A percentile compares a stretch with the other conserved stretches of the same genome.
These are phyloP conservation scores for Trichosurus vulpecula DNA, from an alignment of 2,797 vertebrate genomes.

Conservation along the genomic window DNA sequence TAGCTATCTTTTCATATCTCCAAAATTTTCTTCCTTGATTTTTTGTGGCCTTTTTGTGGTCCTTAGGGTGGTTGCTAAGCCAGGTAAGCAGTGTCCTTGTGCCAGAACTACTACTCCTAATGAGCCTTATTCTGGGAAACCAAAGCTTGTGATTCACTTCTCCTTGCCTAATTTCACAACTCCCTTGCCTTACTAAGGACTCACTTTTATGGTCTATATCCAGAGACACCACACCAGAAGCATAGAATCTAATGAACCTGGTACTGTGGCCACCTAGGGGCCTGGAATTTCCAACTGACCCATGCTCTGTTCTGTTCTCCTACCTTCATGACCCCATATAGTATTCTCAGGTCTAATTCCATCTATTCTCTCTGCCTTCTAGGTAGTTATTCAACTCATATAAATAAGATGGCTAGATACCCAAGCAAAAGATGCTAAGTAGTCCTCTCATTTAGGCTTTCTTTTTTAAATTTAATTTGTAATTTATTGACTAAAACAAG, in stretches of 20 bases:
- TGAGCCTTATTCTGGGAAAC: neutral
- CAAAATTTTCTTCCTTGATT: neutral
- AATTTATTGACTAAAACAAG: neutral
- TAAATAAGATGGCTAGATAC: neutral
- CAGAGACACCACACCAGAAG: neutral
- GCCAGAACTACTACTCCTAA: neutral
- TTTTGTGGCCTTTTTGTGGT: neutral
- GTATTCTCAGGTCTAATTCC: neutral
- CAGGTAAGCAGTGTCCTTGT: neutral
- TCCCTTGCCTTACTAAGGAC: neutral
- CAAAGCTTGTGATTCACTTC: neutral
- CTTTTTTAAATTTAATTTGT: neutral
- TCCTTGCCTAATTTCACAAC: neutral
- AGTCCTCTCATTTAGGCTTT: neutral
- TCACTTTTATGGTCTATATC: neutral
- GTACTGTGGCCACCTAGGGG: neutral
- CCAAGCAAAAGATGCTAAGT: neutral
- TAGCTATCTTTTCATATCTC: neutral
- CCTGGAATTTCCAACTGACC: neutral
- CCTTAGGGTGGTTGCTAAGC: neutral
- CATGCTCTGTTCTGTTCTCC: neutral
- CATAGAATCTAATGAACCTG: neutral
- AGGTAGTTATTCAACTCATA: neutral
- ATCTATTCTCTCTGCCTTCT: neutral
- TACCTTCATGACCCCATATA: neutral